These are phyloP conservation scores for Papilio polytes DNA, from an alignment of 1,140 invertebrate species.

Conservation along the genomic window DNA sequence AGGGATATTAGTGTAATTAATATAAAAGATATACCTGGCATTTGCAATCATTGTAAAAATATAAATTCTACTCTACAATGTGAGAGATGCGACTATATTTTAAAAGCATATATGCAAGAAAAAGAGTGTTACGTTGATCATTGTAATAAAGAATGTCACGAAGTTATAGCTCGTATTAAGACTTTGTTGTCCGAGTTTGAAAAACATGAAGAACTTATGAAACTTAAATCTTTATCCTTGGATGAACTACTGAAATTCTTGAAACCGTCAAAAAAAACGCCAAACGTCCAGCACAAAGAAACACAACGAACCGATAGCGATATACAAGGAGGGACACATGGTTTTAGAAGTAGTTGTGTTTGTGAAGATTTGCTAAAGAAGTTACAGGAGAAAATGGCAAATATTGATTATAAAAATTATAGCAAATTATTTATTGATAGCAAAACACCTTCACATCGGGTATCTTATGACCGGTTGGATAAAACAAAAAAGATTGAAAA, in stretches of 20 bases:
- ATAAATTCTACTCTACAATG: slow-evolving; percentile 49
- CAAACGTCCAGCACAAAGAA: not conserved
- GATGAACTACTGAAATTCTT: not conserved
- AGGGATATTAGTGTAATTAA: slow-evolving; percentile 51
- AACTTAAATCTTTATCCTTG: not conserved
- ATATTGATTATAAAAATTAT: not conserved
- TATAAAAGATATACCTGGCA: slow-evolving; percentile 49
- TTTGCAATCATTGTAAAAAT: slow-evolving; percentile 55
- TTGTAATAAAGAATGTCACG: slow-evolving; percentile 1
- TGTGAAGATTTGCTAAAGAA: slow-evolving; percentile 13
- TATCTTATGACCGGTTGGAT: not conserved
- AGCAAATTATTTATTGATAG: not conserved
- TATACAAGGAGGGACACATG: not conserved
- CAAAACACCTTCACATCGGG: not conserved
- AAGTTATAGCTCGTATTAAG: slow-evolving; percentile 11
- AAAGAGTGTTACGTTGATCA: slow-evolving; percentile 32
- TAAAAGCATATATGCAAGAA: slow-evolving; percentile 46
- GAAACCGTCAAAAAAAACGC: not conserved
- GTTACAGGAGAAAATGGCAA: not conserved
- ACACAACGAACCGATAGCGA: not conserved
- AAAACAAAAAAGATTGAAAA: not conserved
- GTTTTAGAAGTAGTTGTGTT: slow-evolving; percentile 1
- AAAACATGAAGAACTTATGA: slow-evolving; percentile 10
- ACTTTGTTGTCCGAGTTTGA: slow-evolving; percentile 11
- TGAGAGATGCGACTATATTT: slow-evolving; percentile 52